Evolutionary conservation across 2,113 vertebrate genomes (phyloP).

Genomic region (Fregata magnificens): DNA sequence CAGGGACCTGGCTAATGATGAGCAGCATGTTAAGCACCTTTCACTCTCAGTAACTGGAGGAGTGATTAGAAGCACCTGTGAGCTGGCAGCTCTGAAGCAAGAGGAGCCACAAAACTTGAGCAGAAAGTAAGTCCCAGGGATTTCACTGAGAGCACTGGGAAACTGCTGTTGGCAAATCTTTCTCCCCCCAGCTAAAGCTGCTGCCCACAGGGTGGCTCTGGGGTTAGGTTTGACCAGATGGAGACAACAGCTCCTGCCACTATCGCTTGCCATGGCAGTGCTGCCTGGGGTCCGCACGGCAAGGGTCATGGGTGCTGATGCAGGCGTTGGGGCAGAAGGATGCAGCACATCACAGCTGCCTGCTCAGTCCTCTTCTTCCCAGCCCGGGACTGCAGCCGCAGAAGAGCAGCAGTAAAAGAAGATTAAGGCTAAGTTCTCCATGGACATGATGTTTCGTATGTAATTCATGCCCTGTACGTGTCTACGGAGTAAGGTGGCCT

Average conservation of each 20-base stretch:
- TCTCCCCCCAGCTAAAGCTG: background rate
- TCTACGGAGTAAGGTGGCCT: background rate
- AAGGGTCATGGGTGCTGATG: fast-evolving
- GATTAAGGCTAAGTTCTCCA: background rate
- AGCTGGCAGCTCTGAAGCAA: background rate
- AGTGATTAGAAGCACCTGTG: background rate
- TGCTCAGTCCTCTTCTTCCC: background rate
- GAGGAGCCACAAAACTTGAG: background rate
- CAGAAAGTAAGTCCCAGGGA: background rate
- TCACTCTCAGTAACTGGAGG: background rate
- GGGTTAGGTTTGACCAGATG: background rate
- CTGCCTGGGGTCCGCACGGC: fast-evolving
- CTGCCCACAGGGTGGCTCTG: background rate
- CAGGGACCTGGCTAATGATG: background rate
- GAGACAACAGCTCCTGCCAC: background rate
- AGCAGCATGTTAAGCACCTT: background rate
- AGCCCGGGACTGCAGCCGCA: background rate
- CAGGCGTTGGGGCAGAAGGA: background rate
- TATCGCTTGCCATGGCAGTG: background rate
- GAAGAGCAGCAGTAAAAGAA: background rate
- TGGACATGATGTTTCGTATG: background rate
- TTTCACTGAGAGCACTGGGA: background rate
- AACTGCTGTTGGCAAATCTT: background rate
- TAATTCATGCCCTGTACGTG: fast-evolving
- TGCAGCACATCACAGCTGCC: background rate